Conservation (phyloP, 2,113 vertebrate species). For the Poicephalus meyeri region DNA sequence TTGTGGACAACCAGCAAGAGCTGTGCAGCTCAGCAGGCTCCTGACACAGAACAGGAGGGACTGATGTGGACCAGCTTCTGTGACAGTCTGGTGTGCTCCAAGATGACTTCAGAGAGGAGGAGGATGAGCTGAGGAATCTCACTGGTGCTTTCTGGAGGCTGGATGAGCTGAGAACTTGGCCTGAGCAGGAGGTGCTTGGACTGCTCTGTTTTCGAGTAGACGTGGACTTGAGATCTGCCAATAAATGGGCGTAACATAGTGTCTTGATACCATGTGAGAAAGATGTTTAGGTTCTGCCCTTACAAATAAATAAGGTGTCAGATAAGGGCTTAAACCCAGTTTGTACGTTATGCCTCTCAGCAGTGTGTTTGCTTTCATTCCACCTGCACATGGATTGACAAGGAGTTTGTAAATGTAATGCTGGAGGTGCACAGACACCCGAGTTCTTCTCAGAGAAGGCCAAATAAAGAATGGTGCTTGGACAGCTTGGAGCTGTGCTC, state of each 20-base stretch:
- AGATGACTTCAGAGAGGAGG: neutral
- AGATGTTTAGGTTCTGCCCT: neutral
- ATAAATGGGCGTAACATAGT: neutral
- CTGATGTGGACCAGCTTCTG: neutral
- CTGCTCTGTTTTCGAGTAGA: neutral
- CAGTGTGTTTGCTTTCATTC: neutral
- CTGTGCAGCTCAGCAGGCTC: neutral
- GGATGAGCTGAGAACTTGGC: neutral
- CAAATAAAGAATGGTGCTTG: neutral
- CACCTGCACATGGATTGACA: neutral
- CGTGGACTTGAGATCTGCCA: neutral
- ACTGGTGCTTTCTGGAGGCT: neutral
- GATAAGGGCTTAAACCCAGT: neutral
- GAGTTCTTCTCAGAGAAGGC: neutral
- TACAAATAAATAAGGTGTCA: neutral
- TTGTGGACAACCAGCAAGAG: slow-evolving; percentile 73
- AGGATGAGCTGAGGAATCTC: neutral
- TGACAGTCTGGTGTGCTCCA: fast-evolving
- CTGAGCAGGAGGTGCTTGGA: neutral
- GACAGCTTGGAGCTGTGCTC: fast-evolving
- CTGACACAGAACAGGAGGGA: neutral
- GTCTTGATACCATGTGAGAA: neutral
- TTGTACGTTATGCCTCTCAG: neutral
- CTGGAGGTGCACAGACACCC: fast-evolving
- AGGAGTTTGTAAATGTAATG: neutral